phyloP scores from a whole-genome alignment of 2,888 invertebrate species.

The Clivina fossor region DNA sequence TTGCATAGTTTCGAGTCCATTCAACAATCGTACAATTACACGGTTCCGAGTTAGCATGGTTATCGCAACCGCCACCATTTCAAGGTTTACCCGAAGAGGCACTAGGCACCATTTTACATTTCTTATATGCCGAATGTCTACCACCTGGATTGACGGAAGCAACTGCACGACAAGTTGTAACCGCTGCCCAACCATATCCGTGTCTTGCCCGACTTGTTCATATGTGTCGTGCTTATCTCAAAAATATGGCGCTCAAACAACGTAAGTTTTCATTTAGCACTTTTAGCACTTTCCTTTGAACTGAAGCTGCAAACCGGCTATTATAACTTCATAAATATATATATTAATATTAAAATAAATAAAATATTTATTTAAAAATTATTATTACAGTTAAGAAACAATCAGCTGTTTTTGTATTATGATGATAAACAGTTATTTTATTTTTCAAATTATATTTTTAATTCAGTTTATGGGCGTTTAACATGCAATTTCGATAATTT shows the following conservation, averaged over 20 bases:
- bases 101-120: slow-evolving; percentile 63
- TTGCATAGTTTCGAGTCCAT: slow-evolving; percentile 60
- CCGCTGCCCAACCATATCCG: slow-evolving; percentile 56
- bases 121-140: slow-evolving; percentile 66
- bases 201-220: slow-evolving; percentile 59
- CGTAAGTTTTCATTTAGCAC: slow-evolving; percentile 59
- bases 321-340: too few relatives aligned
- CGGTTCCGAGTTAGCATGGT: slow-evolving; percentile 61
- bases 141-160: slow-evolving; percentile 61
- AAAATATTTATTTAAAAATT: too few relatives aligned
- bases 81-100: slow-evolving; percentile 62
- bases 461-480: too few relatives aligned
- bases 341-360: too few relatives aligned
- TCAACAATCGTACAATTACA: slow-evolving; percentile 60
- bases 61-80: slow-evolving; percentile 58
- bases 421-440: too few relatives aligned
- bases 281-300: too few relatives aligned
- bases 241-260: slow-evolving; percentile 64
- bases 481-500: too few relatives aligned
- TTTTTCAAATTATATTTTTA: too few relatives aligned
- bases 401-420: too few relatives aligned
- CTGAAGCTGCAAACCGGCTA: too few relatives aligned
- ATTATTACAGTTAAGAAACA: too few relatives aligned
- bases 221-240: slow-evolving; percentile 63
- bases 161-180: slow-evolving; percentile 60